Evolutionary conservation across 2,113 vertebrate species (phyloP), one percentile per base, ranked within the genome.

Genomic region (Cacatua alba): DNA sequence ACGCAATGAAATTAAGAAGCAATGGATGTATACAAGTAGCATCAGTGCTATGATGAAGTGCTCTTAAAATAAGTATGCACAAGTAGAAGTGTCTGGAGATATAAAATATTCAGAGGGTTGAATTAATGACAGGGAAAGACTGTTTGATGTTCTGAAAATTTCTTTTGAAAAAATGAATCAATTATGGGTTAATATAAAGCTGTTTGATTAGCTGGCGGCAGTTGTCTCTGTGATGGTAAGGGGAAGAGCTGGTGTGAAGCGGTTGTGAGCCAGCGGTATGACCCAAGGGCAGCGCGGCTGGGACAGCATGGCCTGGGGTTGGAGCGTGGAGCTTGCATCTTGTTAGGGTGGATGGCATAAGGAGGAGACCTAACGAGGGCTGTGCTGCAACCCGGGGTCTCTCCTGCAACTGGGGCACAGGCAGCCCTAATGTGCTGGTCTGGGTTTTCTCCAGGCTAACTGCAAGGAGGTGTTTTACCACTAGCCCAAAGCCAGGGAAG

Each of bases 91-190:
- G 87, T 93, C 91, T 95, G 62, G 90, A 96, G 95, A 91, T 80
- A 94, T 91, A 48, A 94, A 96, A 96, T 94, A 96, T 96, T 96
- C 88, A 94, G 74, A 82, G 41, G 39, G 35, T 83, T 92, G 91
- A 94, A 94, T 95, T 95, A 95, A 95, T 96, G 84, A 76, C 51
- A 0, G 19, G 48, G 76, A 88, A 92, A 93, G 85, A 78, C 0
- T 3, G 44, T 82, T 81, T 90, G 86, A 90, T 89, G 91, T 92
- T 93, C 78, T 71, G 72, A 31, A 90, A 90, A 49, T 84, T 89
- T 71, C 21, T 89, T 89, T 57, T 7, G 29, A 29, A 86, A 72
- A 76, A 39, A 79, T 62, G 15, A 86, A 95, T 91, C 80, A 86
- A 86, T 97, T 94, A 80, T 31, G 74, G 65, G 68, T 88, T 96